phyloP scores from a whole-genome alignment of 2,113 vertebrate species.

The Channa argus region DNA sequence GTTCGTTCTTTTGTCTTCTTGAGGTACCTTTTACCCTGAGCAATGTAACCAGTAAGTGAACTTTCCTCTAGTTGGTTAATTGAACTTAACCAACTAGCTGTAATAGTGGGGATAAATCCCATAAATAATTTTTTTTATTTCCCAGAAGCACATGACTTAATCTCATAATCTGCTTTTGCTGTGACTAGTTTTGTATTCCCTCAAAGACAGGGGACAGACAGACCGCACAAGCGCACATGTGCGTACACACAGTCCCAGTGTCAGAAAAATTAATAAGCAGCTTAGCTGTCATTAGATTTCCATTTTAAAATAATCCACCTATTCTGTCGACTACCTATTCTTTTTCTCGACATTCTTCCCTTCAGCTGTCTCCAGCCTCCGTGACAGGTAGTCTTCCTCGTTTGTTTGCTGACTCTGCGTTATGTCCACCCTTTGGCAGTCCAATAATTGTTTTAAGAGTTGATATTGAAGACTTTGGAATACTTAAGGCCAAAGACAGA shows the following conservation, averaged over 20 bases:
- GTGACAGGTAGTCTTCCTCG: constrained; percentile 56
- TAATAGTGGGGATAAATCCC: too few species aligned
- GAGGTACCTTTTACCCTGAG: too few species aligned
- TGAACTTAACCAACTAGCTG: too few species aligned
- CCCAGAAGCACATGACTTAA: constrained; percentile 63
- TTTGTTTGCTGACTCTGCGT: constrained; percentile 68
- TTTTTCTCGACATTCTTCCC: constrained; percentile 4
- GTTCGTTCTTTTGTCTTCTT: too few species aligned
- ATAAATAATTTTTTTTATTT: constrained; percentile 65
- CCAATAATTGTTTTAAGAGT: constrained; percentile 74
- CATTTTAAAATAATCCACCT: constrained; percentile 62
- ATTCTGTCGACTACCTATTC: constrained; percentile 25
- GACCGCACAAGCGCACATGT: constrained; percentile 1
- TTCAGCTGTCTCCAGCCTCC: constrained; percentile 5
- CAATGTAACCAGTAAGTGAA: too few species aligned
- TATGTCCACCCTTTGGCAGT: constrained; percentile 56
- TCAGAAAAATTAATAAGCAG: constrained; percentile 74
- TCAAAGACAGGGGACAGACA: constrained; percentile 46
- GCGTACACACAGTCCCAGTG: constrained; percentile 22
- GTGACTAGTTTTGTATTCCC: constrained; percentile 64
- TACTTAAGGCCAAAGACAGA: constrained; percentile 11
- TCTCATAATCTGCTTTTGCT: constrained; percentile 82
- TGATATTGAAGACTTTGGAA: constrained; percentile 54
- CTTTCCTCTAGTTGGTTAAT: too few species aligned
- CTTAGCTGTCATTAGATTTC: constrained; percentile 75